Evolutionary conservation across 2,888 invertebrate species (phyloP).

Genomic region (Iselma pallidipennis): DNA sequence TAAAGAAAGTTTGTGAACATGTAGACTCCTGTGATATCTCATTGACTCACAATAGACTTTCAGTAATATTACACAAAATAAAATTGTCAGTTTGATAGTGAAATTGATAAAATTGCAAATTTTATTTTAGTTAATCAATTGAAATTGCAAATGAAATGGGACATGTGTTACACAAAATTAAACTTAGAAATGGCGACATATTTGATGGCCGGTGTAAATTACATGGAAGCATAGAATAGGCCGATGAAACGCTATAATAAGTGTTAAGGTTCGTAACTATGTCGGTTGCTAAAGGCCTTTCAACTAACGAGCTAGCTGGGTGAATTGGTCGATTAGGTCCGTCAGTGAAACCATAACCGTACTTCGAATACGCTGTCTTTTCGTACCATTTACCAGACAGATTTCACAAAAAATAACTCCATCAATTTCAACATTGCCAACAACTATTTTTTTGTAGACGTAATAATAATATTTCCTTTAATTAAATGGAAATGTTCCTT

Average conservation of each 20-base stretch:
- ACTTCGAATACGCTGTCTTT: constrained; percentile 25
- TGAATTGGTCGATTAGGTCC: constrained; percentile 30
- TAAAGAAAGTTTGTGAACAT: neutral
- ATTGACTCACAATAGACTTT: neutral
- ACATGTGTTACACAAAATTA: neutral
- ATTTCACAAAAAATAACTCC: constrained; percentile 19
- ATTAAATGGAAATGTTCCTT: neutral
- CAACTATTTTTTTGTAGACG: neutral
- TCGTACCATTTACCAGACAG: constrained; percentile 25
- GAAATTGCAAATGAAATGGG: no score
- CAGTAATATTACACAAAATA: no score
- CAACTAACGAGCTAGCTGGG: constrained; percentile 30
- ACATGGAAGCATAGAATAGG: constrained; percentile 20
- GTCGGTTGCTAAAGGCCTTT: constrained; percentile 24
- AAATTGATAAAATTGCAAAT: neutral
- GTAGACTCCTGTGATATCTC: no score
- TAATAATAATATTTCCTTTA: neutral
- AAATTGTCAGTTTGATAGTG: no score
- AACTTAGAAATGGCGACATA: neutral
- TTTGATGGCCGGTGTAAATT: neutral
- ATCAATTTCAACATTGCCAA: neutral
- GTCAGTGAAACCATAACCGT: constrained; percentile 29
- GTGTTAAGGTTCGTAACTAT: constrained; percentile 27
- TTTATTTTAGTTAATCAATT: neutral
- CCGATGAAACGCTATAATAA: constrained; percentile 27